phyloP scores from a whole-genome alignment of 2,113 vertebrate genomes.

The Turdus rufiventris region DNA sequence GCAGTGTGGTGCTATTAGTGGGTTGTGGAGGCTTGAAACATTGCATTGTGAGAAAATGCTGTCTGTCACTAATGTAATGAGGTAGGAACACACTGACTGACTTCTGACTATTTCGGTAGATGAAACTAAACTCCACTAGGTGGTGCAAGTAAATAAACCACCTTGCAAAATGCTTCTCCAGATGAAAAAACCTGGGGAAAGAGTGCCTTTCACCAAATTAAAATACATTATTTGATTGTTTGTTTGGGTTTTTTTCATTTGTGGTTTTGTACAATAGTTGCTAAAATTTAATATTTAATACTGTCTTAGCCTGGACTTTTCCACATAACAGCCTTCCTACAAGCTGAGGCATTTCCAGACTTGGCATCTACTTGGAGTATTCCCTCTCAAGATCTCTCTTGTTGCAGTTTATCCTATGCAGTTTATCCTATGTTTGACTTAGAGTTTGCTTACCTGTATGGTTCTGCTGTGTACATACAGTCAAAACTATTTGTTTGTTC shows the following conservation, averaged over 20 bases:
- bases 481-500: background rate
- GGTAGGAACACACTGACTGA: background rate
- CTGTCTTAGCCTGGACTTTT: background rate
- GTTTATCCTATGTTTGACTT: background rate
- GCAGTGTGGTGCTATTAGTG: background rate
- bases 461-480: background rate
- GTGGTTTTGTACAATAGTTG: background rate
- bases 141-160: constrained; percentile 60
- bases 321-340: background rate
- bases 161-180: background rate
- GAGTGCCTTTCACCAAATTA: background rate
- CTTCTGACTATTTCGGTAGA: background rate
- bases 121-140: constrained; percentile 33
- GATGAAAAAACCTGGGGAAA: background rate
- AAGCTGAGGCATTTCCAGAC: background rate
- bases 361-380: background rate
- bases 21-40: background rate
- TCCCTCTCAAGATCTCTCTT: background rate
- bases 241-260: background rate
- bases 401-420: background rate
- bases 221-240: background rate
- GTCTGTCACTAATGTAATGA: background rate
- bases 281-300: background rate
- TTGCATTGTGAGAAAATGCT: background rate
- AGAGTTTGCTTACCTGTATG: background rate